Base-by-base conservation (phyloP, 2,113 vertebrate species). In the Passer domesticus region DNA sequence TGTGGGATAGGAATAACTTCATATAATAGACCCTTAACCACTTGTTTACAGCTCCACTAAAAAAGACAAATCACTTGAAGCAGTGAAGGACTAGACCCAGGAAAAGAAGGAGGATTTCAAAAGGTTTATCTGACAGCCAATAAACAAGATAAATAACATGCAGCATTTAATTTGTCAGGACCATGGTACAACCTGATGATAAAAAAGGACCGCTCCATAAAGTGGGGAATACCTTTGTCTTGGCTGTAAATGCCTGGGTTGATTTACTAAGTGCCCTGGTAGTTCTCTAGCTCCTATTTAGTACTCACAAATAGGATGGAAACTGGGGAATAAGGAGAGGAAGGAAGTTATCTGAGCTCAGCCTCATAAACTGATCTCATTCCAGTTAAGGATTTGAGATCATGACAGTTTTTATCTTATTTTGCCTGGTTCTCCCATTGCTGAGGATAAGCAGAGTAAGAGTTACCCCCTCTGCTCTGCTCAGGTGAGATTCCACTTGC, bases 101-200 rank as follows among this genome's bases (percentile, higher is more conserved):
- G 64, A 67, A 92, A 81, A 94, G 64, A 90, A 87, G 43, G 39
- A 58, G 67, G 56, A 47, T 90, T 95, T 97, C 89, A 63, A 87
- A 92, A 93, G 89, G 86, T 94, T 96, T 95, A 90, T 92, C 92
- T 94, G 95, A 86, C 94, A 94, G 73, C 52, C 73, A 83, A 89
- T 95, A 97, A 97, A 96, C 35, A 86, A 85, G 83, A 94, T 41
- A 92, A 94, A 96, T 93, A 95, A 90, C 89, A 55, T 25, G 64
- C 68, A 69, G 86, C 92, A 75, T 96, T 95, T 97, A 92, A 95
- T 94, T 94, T 81, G 64, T 94, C 83, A 96, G 64, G 79, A 72
- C 63, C 68, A 21, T 37, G 39, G 76, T 92, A 92, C 96, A 90
- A 83, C 68, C 68, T 87, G 89, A 86, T 84, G 86, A 96, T 97